Evolutionary conservation across 2,113 vertebrate genomes (phyloP).

Genomic region (Machaerirhynchus nigripectus): DNA sequence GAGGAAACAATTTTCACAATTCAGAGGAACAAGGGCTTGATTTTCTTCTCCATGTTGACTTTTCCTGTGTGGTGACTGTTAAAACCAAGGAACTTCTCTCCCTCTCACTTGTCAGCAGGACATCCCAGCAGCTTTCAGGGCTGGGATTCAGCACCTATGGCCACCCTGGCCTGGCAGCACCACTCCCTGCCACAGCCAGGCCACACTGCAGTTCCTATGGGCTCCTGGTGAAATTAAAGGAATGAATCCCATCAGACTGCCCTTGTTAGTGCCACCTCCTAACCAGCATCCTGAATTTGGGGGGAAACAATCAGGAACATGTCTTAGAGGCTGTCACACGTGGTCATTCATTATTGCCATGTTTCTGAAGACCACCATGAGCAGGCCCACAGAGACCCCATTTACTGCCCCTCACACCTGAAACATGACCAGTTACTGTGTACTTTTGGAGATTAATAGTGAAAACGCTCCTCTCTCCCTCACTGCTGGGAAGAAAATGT

Average conservation of each 20-base stretch:
- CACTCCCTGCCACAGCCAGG: not conserved
- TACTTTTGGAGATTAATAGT: not conserved
- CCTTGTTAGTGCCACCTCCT: not conserved
- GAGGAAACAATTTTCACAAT: constrained; percentile 7
- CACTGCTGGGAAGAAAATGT: not conserved
- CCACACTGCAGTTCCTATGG: not conserved
- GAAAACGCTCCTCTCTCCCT: not conserved
- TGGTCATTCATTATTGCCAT: not conserved
- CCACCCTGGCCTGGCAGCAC: not conserved
- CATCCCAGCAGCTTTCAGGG: not conserved
- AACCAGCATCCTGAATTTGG: not conserved
- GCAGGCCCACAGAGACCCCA: not conserved
- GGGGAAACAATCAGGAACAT: not conserved
- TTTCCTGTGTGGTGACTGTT: not conserved
- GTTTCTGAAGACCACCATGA: not conserved
- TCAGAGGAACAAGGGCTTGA: not conserved
- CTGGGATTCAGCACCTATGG: not conserved
- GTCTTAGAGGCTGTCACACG: not conserved
- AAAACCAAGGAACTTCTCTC: not conserved
- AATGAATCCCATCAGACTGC: not conserved
- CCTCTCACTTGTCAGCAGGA: not conserved
- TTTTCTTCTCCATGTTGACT: constrained; percentile 1
- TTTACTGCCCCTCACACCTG: not conserved
- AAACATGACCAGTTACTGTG: not conserved
- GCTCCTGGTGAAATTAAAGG: not conserved